Evolutionary conservation across 2,888 invertebrate genomes (phyloP), one percentile per base, ranked within the genome.

Genomic region (Craniophora ligustri): DNA sequence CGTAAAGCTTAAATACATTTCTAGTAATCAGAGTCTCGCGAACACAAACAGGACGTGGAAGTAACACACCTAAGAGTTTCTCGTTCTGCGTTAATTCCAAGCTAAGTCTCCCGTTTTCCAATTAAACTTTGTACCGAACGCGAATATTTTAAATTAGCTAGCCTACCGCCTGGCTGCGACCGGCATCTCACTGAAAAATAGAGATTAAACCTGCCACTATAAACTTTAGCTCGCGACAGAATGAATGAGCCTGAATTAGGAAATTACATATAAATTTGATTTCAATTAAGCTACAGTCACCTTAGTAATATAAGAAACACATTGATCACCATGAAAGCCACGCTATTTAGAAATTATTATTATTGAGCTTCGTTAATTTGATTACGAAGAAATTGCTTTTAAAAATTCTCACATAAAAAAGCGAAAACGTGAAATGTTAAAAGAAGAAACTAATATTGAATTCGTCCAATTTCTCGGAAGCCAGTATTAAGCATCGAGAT

Each of bases 81-180:
- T 61, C 50, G 72, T 48, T 68, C 56, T 73, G 72, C 69, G 75
- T 78, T 78, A 77, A 79, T 79, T 72, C 74, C 62, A 19, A 64
- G 47, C 58, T 55, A 72, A 73, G 75, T 70, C 76, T 74, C 74
- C 65, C 73, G 67, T 67, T 79, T 83, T 81, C 86, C 85, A 87
- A 87, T 88, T 87, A 85, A 87, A 87, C 79, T 87, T 86, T 79
- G 73, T 75, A 76, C 74, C 58, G 74, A 76, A 75, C 62, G 76
- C 72, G 79, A 78, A 82, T 81, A 82, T 75, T 81, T 86, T 82
- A 82, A 84, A 83, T 85, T 82, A 82, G 79, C 78, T 72, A 56
- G 63, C 51, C 51, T 65, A 40, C 38, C 56, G 56, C 44, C 58
- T 54, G 34, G 21, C 48, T 49, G 45, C 3, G 36, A 55, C 51